These are phyloP conservation scores for Tribolium madens DNA, from an alignment of 1,140 invertebrate species.

Conservation along the genomic window DNA sequence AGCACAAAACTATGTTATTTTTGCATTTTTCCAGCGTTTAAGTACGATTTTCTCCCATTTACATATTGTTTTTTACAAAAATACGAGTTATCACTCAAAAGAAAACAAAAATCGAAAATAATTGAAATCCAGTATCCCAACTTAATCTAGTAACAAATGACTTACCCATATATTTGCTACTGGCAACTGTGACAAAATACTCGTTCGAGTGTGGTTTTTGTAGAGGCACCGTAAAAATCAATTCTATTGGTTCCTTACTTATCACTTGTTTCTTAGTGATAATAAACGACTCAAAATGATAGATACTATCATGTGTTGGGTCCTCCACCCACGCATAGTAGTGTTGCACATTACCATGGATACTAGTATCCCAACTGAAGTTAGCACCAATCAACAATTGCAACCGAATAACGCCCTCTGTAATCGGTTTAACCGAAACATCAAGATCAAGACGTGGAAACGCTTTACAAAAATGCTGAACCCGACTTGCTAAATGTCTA, in stretches of 20 bases:
- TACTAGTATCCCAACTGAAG: conserved; percentile 92
- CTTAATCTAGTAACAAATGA: conserved; percentile 20
- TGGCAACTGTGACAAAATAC: conserved; percentile 90
- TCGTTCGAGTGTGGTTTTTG: conserved; percentile 91
- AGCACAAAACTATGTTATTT: too few species aligned
- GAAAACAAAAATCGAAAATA: too few species aligned
- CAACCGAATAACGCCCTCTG: conserved; percentile 90
- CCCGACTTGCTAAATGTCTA: conserved; percentile 77
- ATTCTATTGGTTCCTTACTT: conserved; percentile 78
- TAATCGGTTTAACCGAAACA: conserved; percentile 93
- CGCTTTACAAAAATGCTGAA: conserved; percentile 89
- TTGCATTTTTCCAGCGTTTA: too few species aligned
- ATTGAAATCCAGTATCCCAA: too few species aligned
- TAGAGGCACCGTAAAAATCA: conserved; percentile 97
- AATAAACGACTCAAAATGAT: conserved; percentile 95
- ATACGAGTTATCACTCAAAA: too few species aligned
- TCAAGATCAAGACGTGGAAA: conserved; percentile 91
- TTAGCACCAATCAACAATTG: conserved; percentile 84
- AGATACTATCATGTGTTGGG: conserved; percentile 92
- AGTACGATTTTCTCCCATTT: too few species aligned
- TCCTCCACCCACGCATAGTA: conserved; percentile 99
- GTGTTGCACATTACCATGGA: conserved; percentile 88
- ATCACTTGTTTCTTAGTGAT: conserved; percentile 86
- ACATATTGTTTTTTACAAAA: too few species aligned
- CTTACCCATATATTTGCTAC: conserved; percentile 90